Evolutionary conservation across 2,113 vertebrate genomes (phyloP), one percentile per base, ranked within the genome.

Genomic region (Zapornia atra): DNA sequence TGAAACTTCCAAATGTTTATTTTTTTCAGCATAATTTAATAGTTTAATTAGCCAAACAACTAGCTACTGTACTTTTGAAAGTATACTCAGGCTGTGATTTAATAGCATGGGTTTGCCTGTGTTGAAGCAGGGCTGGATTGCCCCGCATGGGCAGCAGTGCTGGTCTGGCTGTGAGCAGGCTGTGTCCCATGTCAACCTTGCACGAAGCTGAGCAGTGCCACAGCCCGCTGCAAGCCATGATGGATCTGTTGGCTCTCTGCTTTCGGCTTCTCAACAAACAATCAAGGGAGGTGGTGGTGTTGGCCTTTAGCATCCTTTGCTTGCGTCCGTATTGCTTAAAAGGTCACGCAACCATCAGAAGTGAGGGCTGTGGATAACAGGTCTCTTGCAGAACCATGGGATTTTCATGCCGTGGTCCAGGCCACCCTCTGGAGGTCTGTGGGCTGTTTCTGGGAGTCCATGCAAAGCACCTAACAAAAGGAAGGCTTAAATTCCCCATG

Each of bases 11-110:
- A 81, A 97, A 95, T 90, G 72, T 86, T 94, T 96, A 64, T 85
- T 96, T 97, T 94, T 70, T 94, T 70, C 53, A 92, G 82, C 29
- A 82, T 97, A 95, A 91, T 96, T 96, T 88, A 88, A 97, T 96
- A 96, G 88, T 92, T 93, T 90, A 95, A 96, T 95, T 96, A 97
- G 70, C 72, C 92, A 70, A 79, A 48, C 78, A 93, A 89, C 75
- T 75, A 87, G 63, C 50, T 96, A 61, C 87, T 57, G 42, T 86
- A 64, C 82, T 96, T 92, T 80, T 48, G 64, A n/a, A 94, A 86
- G 75, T 38, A 34, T 8, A 4, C 59, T 22, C n/a, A 42, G 21
- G 33, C 36, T 89, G 53, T 34, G 77, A 83, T 88, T 94, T 89
- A 89, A 63, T 21, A 44, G 13, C 1, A 3, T 34, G 68, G 7